Conservation (phyloP, 2,797 vertebrate species). For the Gallinago solitaria region DNA sequence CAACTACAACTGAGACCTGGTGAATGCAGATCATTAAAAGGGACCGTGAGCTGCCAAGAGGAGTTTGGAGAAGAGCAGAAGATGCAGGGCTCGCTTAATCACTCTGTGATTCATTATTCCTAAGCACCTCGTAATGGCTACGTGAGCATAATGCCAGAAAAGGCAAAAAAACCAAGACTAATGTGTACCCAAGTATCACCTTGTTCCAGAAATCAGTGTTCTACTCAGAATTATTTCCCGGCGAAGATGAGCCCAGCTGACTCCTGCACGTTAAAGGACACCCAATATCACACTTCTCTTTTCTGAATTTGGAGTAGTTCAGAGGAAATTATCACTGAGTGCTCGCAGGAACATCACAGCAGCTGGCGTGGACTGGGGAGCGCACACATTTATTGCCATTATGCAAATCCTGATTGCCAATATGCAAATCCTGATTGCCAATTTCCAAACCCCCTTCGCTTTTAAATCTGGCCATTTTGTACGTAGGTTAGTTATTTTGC, state of each 20-base stretch:
- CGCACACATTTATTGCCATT: neutral
- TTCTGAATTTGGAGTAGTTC: neutral
- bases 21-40: neutral
- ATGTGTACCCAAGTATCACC: accelerated
- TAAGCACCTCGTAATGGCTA: neutral
- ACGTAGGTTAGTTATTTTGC: neutral
- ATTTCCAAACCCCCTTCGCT: neutral
- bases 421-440: neutral
- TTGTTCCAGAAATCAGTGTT: neutral
- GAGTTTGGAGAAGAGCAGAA: neutral
- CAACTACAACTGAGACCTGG: neutral
- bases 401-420: neutral
- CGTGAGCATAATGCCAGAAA: neutral
- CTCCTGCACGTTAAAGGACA: neutral
- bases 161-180: neutral
- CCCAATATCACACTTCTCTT: accelerated
- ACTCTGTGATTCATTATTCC: neutral
- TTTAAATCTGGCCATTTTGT: neutral
- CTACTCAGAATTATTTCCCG: neutral
- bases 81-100: neutral
- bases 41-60: neutral
- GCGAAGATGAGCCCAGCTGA: neutral
- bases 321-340: neutral
- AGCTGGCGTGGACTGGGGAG: neutral
- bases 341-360: neutral